Evolutionary conservation across 2,113 vertebrate species (phyloP).

Genomic region (Mormoops blainvillei): DNA sequence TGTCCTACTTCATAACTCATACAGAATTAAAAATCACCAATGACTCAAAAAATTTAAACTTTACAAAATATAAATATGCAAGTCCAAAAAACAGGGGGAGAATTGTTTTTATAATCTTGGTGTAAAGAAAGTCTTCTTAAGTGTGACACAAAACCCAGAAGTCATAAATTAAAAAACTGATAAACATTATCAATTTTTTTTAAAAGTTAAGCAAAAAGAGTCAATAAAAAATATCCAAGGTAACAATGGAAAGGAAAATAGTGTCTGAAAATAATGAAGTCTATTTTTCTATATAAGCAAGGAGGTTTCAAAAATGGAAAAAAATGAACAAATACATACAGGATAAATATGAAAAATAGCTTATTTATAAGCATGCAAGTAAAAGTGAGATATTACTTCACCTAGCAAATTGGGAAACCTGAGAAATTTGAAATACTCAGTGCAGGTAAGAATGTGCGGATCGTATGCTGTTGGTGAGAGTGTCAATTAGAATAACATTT

Average conservation of each 20-base stretch:
- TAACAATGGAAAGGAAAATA: background rate
- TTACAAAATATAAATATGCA: background rate
- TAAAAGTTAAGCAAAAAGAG: background rate
- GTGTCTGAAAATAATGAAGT: background rate
- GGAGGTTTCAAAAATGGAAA: background rate
- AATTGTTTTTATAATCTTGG: background rate
- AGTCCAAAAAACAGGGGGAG: background rate
- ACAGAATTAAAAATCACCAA: background rate
- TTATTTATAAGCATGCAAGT: background rate
- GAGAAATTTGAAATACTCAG: background rate
- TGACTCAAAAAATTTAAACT: background rate
- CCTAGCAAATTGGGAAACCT: background rate
- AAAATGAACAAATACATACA: background rate
- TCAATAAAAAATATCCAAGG: background rate
- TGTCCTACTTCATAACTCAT: background rate
- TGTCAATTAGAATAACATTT: background rate
- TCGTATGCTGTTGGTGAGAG: background rate
- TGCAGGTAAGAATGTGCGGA: background rate
- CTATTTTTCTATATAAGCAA: background rate
- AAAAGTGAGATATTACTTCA: background rate
- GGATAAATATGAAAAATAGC: background rate
- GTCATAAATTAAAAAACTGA: background rate
- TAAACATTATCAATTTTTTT: background rate
- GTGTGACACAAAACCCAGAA: background rate
- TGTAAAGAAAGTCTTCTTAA: background rate